phyloP scores from a whole-genome alignment of 2,888 invertebrate genomes.

The Entomobrya proxima region DNA sequence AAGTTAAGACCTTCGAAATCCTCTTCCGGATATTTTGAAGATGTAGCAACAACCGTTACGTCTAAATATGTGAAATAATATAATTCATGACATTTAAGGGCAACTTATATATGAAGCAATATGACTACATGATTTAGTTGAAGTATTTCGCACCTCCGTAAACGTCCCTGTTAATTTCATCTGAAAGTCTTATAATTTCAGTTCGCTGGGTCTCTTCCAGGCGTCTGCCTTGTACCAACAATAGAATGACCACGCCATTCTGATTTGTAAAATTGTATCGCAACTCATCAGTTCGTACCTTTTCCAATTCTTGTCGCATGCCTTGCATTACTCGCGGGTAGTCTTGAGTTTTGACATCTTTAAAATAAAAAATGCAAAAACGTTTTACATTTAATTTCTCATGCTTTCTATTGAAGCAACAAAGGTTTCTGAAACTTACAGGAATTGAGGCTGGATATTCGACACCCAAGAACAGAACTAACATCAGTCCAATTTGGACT shows the following conservation, averaged over 20 bases:
- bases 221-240: slow-evolving; percentile 71
- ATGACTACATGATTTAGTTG: background rate
- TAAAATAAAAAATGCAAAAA: background rate
- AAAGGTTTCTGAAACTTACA: slow-evolving; percentile 35
- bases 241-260: slow-evolving; percentile 66
- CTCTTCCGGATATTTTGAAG: slow-evolving; percentile 62
- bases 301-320: slow-evolving; percentile 59
- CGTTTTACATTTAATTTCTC: too few relatives aligned
- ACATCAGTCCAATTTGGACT: slow-evolving; percentile 73
- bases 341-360: slow-evolving; percentile 58
- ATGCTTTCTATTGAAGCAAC: background rate
- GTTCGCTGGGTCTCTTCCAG: slow-evolving; percentile 60
- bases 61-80: slow-evolving; percentile 51
- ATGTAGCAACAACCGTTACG: slow-evolving; percentile 69
- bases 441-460: slow-evolving; percentile 30
- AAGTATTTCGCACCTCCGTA: slow-evolving; percentile 63
- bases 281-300: slow-evolving; percentile 55
- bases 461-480: slow-evolving; percentile 67
- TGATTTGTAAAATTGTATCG: slow-evolving; percentile 50
- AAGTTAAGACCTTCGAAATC: slow-evolving; percentile 68
- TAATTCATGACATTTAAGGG: background rate
- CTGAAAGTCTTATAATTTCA: slow-evolving; percentile 50
- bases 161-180: slow-evolving; percentile 49
- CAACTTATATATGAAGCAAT: background rate
- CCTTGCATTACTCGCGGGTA: slow-evolving; percentile 22